These are phyloP conservation scores for Dysidea cf. avara DNA, from an alignment of 37 sponge, comb jelly and placozoan genomes.

Conservation along the genomic window DNA sequence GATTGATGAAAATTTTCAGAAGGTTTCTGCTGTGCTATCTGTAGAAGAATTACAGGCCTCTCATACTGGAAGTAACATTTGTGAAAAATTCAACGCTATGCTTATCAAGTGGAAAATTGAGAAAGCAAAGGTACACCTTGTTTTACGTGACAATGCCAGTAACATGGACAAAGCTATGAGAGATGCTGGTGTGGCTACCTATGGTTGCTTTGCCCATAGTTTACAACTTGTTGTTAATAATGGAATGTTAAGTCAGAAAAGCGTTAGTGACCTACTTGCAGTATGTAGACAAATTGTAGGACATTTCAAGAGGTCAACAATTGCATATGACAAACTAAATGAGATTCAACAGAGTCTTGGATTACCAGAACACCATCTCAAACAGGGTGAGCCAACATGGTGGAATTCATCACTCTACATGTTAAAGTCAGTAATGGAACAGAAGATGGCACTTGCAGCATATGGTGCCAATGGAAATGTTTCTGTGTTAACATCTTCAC, in stretches of 20 bases:
- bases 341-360: slow-evolving; percentile 13
- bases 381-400: slow-evolving; percentile 6
- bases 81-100: slow-evolving; percentile 13
- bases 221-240: slow-evolving; percentile 22
- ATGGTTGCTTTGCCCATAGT: slow-evolving; percentile 31
- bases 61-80: slow-evolving; percentile 40
- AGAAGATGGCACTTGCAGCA: slow-evolving; percentile 25
- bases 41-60: slow-evolving; percentile 13
- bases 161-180: slow-evolving; percentile 26
- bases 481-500: neutral
- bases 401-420: slow-evolving; percentile 25
- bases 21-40: slow-evolving; percentile 19
- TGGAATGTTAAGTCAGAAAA: slow-evolving; percentile 24
- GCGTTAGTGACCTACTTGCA: slow-evolving; percentile 6
- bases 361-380: slow-evolving; percentile 19
- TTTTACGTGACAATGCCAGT: slow-evolving; percentile 24
- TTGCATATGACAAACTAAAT: slow-evolving; percentile 7
- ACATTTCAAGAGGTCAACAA: slow-evolving; percentile 13
- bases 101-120: slow-evolving; percentile 28
- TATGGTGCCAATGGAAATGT: neutral
- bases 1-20: slow-evolving; percentile 19
- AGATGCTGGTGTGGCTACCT: neutral
- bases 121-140: slow-evolving; percentile 10
- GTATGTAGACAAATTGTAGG: slow-evolving; percentile 32
- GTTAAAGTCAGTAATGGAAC: slow-evolving; percentile 5